These are phyloP conservation scores for Chionis minor DNA, from an alignment of 2,113 vertebrate species.

Conservation along the genomic window DNA sequence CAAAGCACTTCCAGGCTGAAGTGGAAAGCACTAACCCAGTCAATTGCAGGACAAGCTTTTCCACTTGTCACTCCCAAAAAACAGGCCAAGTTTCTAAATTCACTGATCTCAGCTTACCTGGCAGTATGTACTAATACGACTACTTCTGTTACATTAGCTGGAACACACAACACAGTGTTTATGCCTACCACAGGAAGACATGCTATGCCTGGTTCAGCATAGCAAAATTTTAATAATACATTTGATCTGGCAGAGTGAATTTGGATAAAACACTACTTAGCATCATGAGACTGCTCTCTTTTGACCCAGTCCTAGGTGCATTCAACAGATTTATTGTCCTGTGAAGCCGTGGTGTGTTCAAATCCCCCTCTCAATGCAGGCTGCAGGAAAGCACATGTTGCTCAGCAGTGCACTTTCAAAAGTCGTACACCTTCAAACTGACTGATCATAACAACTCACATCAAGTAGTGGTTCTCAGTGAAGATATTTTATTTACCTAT, in stretches of 20 bases:
- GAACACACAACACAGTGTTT: neutral
- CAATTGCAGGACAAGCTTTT: neutral
- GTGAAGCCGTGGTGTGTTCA: neutral
- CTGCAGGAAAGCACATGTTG: neutral
- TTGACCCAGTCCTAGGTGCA: neutral
- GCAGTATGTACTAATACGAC: accelerated
- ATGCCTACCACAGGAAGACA: neutral
- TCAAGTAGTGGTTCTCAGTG: neutral
- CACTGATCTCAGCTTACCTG: neutral
- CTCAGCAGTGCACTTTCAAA: neutral
- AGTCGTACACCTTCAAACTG: neutral
- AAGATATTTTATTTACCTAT: neutral
- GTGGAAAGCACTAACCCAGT: neutral
- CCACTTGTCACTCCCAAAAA: too few species aligned
- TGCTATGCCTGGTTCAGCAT: neutral
- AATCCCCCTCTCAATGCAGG: neutral
- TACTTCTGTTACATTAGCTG: neutral
- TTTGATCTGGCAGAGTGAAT: neutral
- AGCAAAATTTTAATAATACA: neutral
- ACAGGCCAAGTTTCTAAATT: neutral
- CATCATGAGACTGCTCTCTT: neutral
- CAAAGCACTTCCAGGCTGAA: neutral
- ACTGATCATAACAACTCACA: neutral
- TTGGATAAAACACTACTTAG: neutral
- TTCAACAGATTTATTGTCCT: neutral